Evolutionary conservation across 2,113 vertebrate species (phyloP).

Genomic region (Varanus salvator): DNA sequence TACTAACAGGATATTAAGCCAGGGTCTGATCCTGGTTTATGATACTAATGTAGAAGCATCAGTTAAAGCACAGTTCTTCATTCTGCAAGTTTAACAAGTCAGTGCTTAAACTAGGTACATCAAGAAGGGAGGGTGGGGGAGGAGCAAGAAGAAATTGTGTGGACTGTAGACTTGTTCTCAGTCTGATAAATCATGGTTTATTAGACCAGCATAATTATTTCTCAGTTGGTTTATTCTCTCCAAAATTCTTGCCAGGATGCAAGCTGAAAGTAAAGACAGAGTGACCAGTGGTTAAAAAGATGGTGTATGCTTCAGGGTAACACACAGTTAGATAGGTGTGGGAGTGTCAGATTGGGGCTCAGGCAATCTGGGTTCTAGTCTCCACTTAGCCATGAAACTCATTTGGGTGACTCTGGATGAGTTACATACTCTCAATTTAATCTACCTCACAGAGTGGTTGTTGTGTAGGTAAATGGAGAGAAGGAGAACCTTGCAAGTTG

Average conservation of each 20-base stretch:
- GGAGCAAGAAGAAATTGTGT: neutral
- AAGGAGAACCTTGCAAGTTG: too few relatives aligned
- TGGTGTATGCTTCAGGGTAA: neutral
- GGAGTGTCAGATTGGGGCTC: too few relatives aligned
- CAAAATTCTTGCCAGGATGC: neutral
- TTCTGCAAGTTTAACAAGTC: neutral
- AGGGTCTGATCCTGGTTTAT: neutral
- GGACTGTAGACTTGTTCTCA: neutral
- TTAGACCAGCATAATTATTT: neutral
- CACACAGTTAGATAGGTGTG: too few relatives aligned
- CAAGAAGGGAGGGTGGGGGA: neutral
- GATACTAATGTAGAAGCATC: neutral
- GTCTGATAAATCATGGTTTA: neutral
- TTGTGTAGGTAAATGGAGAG: too few relatives aligned
- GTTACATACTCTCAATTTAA: too few relatives aligned
- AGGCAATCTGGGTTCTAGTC: too few relatives aligned
- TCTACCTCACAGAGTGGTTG: too few relatives aligned
- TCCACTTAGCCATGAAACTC: too few relatives aligned
- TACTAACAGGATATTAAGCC: neutral
- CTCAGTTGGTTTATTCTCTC: neutral
- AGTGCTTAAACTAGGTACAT: neutral
- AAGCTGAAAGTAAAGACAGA: neutral
- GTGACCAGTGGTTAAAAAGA: neutral
- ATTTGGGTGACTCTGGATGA: too few relatives aligned
- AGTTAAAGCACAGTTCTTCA: neutral